Conservation (phyloP, 2,888 invertebrate species). For the Vesta saturnalis region DNA sequence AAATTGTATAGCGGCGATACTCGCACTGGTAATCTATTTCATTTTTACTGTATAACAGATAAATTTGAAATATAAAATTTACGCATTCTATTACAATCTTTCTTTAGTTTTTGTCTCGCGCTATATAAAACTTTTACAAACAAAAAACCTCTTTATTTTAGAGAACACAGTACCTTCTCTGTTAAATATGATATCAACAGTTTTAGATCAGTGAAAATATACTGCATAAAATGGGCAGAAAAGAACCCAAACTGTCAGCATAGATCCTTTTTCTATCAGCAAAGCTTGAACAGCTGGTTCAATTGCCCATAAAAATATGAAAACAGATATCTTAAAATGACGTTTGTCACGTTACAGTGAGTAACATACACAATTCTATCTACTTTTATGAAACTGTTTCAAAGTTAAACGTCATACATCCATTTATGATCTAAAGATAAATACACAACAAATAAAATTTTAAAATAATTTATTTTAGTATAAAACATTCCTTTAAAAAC, state of each 20-base stretch:
- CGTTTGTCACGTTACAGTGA: neutral
- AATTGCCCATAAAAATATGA: slow-evolving; percentile 1
- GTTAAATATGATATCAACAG: slow-evolving; percentile 1
- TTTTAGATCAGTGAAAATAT: slow-evolving; percentile 1
- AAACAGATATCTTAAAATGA: neutral
- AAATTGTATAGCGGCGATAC: no score
- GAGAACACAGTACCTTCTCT: neutral
- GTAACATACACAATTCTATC: neutral
- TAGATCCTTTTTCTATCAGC: neutral
- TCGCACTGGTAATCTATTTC: no score
- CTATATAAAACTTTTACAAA: no score
- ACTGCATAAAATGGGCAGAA: neutral
- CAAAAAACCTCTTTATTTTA: neutral
- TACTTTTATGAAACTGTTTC: neutral
- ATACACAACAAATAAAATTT: no score
- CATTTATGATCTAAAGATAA: no score
- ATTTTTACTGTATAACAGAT: no score
- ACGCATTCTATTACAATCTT: no score
- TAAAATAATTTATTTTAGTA: no score
- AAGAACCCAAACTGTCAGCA: neutral
- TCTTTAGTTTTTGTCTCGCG: no score
- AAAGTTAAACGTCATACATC: neutral
- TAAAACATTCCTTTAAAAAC: no score
- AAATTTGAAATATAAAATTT: no score
- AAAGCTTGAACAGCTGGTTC: neutral